Base-by-base conservation (phyloP, 2,888 invertebrate genomes). In the Eugnorisma glareosa region DNA sequence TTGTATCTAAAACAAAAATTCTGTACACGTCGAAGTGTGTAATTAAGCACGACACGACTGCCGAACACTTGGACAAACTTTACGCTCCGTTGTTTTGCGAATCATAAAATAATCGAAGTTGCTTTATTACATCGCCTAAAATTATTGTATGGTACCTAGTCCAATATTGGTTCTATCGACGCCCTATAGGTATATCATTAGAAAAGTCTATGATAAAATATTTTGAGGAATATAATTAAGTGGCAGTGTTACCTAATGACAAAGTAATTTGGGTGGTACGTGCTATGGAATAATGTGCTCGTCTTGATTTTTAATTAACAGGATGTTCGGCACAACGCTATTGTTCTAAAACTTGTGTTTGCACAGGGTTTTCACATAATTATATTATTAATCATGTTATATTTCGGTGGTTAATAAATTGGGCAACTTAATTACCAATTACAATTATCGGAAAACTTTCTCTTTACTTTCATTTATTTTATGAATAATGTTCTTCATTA, bases 211-310 rank as follows among this genome's bases (percentile, higher is more conserved):
- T 59, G 51, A 77, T 70, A 80, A 78, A 88, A 87, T 79, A 87
- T 87, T 87, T 88, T 87, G 78, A 79, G 40, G 70, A 75, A 43
- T 68, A 75, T 83, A 86, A 86, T 89, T 77, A 84, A 87, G 76
- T 81, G 76, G 51, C 71, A 74, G 78, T 79, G 71, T 79, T 82
- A 75, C 64, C 63, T 78, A 82, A 84, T 86, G 79, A 84, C 78
- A 85, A 87, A 86, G 77, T 78, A 88, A 86, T 84, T 87, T 87
- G 40, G 31, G 69, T 48, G 81, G 69, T 76, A 77, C 89, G 89
- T 91, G 92, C 83, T 75, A 43, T 68, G 73, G 89, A 90, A 90
- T 91, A 91, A 90, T 87, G 84, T 68, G 77, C 57, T 64, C 67
- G 81, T 78, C 67, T 88, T 86, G 77, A 68, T 83, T 85, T 85